Evolutionary conservation across 2,888 invertebrate species (phyloP).

Genomic region (Lutraria lutraria): DNA sequence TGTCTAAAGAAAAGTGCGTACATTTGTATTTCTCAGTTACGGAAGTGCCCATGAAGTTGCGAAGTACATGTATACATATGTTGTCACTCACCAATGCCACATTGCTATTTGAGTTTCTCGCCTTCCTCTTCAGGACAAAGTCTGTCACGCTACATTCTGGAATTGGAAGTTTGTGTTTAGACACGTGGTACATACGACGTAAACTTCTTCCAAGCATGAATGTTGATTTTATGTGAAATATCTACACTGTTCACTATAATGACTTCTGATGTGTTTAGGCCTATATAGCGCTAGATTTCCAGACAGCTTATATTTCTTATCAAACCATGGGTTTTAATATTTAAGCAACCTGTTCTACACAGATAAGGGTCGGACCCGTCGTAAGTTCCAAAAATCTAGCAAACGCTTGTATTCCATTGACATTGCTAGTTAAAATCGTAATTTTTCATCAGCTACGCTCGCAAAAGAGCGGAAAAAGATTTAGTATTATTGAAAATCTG

Average conservation of each 20-base stretch:
- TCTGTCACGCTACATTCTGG: slow-evolving; percentile 67
- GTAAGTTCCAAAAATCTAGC: no score
- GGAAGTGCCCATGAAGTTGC: no score
- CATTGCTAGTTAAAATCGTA: no score
- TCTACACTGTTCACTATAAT: not conserved
- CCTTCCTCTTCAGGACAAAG: slow-evolving; percentile 54
- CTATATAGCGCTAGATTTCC: not conserved
- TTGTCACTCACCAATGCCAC: slow-evolving; percentile 70
- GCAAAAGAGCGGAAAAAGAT: no score
- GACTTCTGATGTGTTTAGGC: not conserved
- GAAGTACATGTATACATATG: no score
- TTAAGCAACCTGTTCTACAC: not conserved
- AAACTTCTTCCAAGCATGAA: not conserved
- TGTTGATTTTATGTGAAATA: not conserved
- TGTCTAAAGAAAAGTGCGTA: no score
- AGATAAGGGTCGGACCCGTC: no score
- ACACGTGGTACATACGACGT: slow-evolving; percentile 58
- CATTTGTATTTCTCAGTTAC: no score
- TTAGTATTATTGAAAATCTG: no score
- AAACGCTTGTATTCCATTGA: no score
- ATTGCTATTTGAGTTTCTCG: not conserved
- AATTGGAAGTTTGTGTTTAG: slow-evolving; percentile 57
- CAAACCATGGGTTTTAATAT: not conserved
- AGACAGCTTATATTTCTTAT: slow-evolving; percentile 9
- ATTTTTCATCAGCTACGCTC: no score